phyloP scores from a whole-genome alignment of 2,113 vertebrate genomes.

The Physeter macrocephalus region DNA sequence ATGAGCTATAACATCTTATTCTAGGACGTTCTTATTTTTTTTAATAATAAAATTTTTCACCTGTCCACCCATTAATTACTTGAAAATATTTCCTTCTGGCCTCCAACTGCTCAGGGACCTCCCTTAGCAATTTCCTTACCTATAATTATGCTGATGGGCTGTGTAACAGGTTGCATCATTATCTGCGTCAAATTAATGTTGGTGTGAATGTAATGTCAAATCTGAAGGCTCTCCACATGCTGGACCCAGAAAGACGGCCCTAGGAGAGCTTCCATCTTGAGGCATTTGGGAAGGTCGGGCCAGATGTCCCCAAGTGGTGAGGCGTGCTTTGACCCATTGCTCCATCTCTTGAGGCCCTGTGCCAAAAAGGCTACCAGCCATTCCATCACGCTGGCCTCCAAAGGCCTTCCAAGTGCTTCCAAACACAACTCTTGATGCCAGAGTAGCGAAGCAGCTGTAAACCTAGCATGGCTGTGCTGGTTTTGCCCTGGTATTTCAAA shows the following conservation, averaged over 20 bases:
- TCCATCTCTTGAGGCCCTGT: background rate
- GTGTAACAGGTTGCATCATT: slow-evolving; percentile 45
- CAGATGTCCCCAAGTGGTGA: background rate
- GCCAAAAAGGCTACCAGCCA: background rate
- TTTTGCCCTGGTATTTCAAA: background rate
- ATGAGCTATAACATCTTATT: background rate
- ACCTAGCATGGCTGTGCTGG: background rate
- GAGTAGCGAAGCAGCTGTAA: background rate
- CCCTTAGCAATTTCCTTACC: slow-evolving; percentile 64
- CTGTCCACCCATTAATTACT: slow-evolving; percentile 63
- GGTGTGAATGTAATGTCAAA: background rate
- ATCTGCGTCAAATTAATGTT: slow-evolving; percentile 46
- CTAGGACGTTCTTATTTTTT: background rate
- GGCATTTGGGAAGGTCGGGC: background rate
- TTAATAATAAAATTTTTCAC: slow-evolving; percentile 16
- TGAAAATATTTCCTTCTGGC: slow-evolving; percentile 58
- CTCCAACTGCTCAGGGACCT: slow-evolving; percentile 53
- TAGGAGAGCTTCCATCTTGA: background rate
- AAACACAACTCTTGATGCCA: background rate
- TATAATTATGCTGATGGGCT: slow-evolving; percentile 59
- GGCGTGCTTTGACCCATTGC: background rate
- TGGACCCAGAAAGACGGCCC: background rate
- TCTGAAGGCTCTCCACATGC: background rate
- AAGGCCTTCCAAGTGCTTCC: background rate
- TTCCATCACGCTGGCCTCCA: background rate